These are phyloP conservation scores for Icerya purchasi DNA, from an alignment of 2,888 invertebrate genomes.

Conservation along the genomic window DNA sequence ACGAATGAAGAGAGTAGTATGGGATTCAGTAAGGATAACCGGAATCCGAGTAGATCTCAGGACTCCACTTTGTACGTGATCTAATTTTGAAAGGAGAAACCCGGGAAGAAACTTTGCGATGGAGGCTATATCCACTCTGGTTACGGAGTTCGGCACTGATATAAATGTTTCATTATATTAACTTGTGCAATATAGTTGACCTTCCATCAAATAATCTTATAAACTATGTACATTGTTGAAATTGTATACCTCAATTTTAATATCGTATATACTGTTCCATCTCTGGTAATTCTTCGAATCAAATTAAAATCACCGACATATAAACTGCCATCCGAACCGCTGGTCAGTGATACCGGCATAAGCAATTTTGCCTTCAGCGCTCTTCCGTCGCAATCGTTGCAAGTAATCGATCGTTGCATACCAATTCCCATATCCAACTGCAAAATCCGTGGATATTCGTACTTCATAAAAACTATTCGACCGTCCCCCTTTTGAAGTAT, in stretches of 20 bases:
- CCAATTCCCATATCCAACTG: constrained; percentile 85
- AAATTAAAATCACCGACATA: constrained; percentile 95
- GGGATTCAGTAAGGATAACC: too few species aligned
- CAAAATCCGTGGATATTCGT: constrained; percentile 62
- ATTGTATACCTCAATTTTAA: constrained; percentile 57
- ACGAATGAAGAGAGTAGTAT: too few species aligned
- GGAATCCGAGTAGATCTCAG: too few species aligned
- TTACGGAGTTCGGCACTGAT: too few species aligned
- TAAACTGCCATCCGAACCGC: constrained; percentile 86
- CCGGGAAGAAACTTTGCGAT: too few species aligned
- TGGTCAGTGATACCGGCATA: constrained; percentile 82
- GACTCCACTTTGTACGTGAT: too few species aligned
- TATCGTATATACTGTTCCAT: constrained; percentile 73
- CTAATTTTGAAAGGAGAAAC: too few species aligned
- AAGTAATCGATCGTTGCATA: constrained; percentile 59
- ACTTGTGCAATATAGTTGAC: background rate
- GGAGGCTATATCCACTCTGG: too few species aligned
- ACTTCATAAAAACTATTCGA: constrained; percentile 77
- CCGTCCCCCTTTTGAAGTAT: constrained; percentile 96
- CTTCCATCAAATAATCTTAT: background rate
- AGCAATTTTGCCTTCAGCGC: constrained; percentile 69
- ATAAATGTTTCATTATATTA: too few species aligned
- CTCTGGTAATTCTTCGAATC: constrained; percentile 71
- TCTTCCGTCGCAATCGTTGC: constrained; percentile 67
- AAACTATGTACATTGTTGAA: constrained; percentile 21